Base-by-base conservation (phyloP, 2,113 vertebrate genomes). In the Chaetodon trifascialis region DNA sequence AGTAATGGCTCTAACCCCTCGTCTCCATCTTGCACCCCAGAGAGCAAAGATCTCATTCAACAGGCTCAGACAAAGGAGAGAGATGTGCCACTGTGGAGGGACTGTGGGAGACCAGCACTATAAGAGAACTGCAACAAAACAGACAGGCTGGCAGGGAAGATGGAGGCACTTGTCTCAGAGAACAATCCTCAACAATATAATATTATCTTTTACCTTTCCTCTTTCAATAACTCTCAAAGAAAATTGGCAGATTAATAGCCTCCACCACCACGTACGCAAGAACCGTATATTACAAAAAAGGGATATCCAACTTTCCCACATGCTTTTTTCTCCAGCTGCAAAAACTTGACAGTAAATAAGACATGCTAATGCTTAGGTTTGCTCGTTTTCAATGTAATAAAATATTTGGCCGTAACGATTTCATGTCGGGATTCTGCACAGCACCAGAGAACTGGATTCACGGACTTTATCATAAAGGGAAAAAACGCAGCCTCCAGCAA, bases 11-110 rank as follows among this genome's bases (percentile, higher is more conserved):
- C 30, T 30, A 78, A 77, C 42, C 72, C 76, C 55, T 70, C 14
- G 36, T 74, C 78, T 78, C 69, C 65, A 71, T 76, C 73, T 42
- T 55, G 86, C 68, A 73, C 60, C 73, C 79, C 5, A 59, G 81
- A 85, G 76, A 89, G 76, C 54, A 79, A 60, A 89, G 78, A 86
- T 30, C 75, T 80, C 63, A 83, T 76, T 87, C 80, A 86, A 68
- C 69, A 69, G 58, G 72, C 77, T 34, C 25, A 86, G 73, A 83
- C 46, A 84, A 83, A 84, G 79, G 44, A 71, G 19, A 85, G 76
- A 80, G 72, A 69, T 15, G 51, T 66, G 73, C 69, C 73, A 11
- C 75, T 44, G 76, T 54, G 76, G 63, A 64, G 67, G 79, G 73
- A 49, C 76, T 65, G 47, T 84, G 83, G 78, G 79, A 83, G 55